These are phyloP conservation scores for Lycaon pictus DNA, from an alignment of 2,113 vertebrate species.

Conservation along the genomic window DNA sequence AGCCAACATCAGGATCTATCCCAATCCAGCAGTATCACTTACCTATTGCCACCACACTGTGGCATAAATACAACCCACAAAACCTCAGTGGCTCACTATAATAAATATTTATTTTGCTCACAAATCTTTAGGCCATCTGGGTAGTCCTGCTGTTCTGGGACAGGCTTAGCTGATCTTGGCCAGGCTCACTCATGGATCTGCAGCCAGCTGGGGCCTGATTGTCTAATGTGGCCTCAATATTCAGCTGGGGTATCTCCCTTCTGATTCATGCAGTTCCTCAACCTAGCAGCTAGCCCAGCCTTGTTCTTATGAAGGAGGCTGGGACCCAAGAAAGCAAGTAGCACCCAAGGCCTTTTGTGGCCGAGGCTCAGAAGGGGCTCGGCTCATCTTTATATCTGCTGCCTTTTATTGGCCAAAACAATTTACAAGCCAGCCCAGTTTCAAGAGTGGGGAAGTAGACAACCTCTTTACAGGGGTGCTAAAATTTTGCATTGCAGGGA, in stretches of 20 bases:
- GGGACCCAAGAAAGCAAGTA: not conserved
- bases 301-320: not conserved
- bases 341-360: not conserved
- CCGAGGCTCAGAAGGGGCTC: not conserved
- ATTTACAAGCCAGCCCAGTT: not conserved
- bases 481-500: not conserved
- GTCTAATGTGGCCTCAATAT: not conserved
- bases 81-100: not conserved
- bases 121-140: not conserved
- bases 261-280: not conserved
- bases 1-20: not conserved
- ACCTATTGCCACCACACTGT: not conserved
- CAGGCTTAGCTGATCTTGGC: not conserved
- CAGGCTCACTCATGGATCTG: not conserved
- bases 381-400: not conserved
- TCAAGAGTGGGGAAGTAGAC: not conserved
- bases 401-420: not conserved
- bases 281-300: not conserved
- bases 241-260: not conserved
- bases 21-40: not conserved
- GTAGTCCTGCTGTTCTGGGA: not conserved
- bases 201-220: not conserved
- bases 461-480: not conserved
- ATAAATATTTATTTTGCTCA: slow-evolving; percentile 5
- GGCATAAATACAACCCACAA: not conserved